A percentile compares a stretch with the other conserved stretches of the same genome.
Conservation (phyloP, 2,797 vertebrate genomes). For the Malurus leucopterus region DNA sequence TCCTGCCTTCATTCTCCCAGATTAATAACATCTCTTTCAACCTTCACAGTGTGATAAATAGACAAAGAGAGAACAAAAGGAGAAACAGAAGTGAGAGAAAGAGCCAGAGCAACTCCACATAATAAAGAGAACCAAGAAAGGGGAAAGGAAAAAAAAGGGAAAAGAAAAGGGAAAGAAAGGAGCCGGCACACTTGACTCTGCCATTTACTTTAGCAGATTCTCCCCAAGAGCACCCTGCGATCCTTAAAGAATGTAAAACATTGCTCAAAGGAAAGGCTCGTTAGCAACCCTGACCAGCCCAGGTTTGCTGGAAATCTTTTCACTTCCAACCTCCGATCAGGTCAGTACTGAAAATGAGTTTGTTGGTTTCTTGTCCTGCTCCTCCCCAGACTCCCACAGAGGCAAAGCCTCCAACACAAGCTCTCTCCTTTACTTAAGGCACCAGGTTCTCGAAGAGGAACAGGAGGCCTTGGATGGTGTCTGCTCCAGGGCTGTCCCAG, state of each 20-base stretch:
- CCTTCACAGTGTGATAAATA: slow-evolving; percentile 99
- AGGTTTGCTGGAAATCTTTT: slow-evolving; percentile 74
- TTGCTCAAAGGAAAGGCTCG: slow-evolving; percentile 71
- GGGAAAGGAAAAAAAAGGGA: slow-evolving; percentile 69
- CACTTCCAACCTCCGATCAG: slow-evolving; percentile 66
- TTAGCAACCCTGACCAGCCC: slow-evolving; percentile 74
- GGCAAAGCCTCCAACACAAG: not conserved
- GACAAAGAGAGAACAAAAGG: slow-evolving; percentile 98
- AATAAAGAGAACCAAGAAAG: slow-evolving; percentile 82
- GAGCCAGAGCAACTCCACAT: slow-evolving; percentile 82
- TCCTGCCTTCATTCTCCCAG: slow-evolving; percentile 99
- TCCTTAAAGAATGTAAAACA: slow-evolving; percentile 69
- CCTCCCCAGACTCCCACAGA: slow-evolving; percentile 7
- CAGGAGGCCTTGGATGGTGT: rapidly evolving
- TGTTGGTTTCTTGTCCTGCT: slow-evolving; percentile 44
- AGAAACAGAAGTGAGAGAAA: slow-evolving; percentile 86
- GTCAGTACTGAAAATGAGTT: slow-evolving; percentile 71
- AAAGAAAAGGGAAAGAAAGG: slow-evolving; percentile 67
- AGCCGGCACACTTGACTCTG: slow-evolving; percentile 65
- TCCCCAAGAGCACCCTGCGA: slow-evolving; percentile 59
- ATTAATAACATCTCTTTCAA: slow-evolving; percentile 99
- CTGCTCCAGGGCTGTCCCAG: not conserved
- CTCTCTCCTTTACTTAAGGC: not conserved
- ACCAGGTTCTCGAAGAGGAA: not conserved
- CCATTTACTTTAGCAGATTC: slow-evolving; percentile 68